These are phyloP conservation scores for Phylloscopus collybita DNA, from an alignment of 2,797 vertebrate species.

Conservation along the genomic window DNA sequence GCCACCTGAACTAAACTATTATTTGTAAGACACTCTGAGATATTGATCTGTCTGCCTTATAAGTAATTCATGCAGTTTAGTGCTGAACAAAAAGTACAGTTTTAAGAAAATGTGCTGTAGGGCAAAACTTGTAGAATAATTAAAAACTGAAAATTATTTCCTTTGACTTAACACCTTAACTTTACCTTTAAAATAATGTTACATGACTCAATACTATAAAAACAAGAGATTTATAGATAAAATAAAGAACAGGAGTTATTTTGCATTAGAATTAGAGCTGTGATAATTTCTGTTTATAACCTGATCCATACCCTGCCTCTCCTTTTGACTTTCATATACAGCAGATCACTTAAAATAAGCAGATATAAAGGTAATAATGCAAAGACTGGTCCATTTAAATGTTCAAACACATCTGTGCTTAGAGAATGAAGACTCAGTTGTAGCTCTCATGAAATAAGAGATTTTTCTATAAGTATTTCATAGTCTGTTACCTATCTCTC, in stretches of 20 bases:
- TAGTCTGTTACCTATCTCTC: background rate
- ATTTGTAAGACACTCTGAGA: slow-evolving; percentile 70
- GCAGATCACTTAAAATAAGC: background rate
- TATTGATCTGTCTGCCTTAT: slow-evolving; percentile 76
- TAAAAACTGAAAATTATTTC: slow-evolving; percentile 56
- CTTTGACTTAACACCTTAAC: slow-evolving; percentile 31
- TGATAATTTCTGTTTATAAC: slow-evolving; percentile 23
- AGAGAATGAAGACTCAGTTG: background rate
- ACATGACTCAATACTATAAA: background rate
- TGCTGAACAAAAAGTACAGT: slow-evolving; percentile 54
- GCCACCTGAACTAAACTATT: slow-evolving; percentile 68
- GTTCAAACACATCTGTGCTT: background rate
- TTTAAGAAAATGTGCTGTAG: slow-evolving; percentile 44
- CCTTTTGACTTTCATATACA: slow-evolving; percentile 33
- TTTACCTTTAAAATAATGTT: slow-evolving; percentile 11
- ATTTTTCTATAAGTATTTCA: background rate
- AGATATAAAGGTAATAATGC: background rate
- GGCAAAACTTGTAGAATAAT: slow-evolving; percentile 56
- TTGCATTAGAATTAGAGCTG: background rate
- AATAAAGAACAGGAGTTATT: background rate
- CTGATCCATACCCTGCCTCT: background rate
- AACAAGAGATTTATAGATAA: background rate
- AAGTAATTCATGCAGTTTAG: slow-evolving; percentile 65
- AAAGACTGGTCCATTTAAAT: background rate
- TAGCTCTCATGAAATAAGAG: background rate